Evolutionary conservation across 1,140 invertebrate genomes (phyloP), one percentile per base, ranked within the genome.

Genomic region (Leguminivora glycinivorella): DNA sequence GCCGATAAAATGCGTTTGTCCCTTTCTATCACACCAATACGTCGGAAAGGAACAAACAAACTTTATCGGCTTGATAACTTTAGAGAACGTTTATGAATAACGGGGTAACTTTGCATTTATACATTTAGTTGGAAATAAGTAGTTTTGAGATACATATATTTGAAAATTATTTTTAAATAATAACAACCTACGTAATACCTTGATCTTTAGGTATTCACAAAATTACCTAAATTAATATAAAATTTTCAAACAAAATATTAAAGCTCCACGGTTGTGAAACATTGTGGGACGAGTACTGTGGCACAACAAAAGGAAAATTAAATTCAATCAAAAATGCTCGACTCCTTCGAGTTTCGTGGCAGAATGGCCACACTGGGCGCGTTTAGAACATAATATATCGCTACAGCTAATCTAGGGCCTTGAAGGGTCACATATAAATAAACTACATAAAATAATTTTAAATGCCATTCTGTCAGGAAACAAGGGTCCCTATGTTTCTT

Each of bases 171-270:
- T 77, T 68, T 76, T 76, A 78, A 80, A 79, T 70, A 67, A 76
- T 81, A 82, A 83, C 76, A 83, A 82, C 73, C 72, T 81, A 85
- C 75, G 68, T 74, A 83, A 81, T 80, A 78, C 79, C 80, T 85
- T 78, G 75, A 77, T 79, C 68, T 82, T 84, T 85, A 87, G 81
- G 81, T 89, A 84, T 86, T 79, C 83, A 87, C 82, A 86, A 47
- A 79, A 78, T 81, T 73, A 82, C 78, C 84, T 83, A 85, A 85
- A 78, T 72, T 70, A 66, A 73, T 67, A 73, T 74, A 69, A 75
- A 71, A 76, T 75, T 74, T 71, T 77, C 74, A 72, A 72, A 81
- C 75, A 74, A 74, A 77, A 79, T 81, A 75, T 81, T 79, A 80
- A 83, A 83, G 81, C 84, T 88, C 81, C 83, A 83, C 76, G 78